These are phyloP conservation scores for Tuta absoluta DNA, from an alignment of 2,888 invertebrate species.

Conservation along the genomic window DNA sequence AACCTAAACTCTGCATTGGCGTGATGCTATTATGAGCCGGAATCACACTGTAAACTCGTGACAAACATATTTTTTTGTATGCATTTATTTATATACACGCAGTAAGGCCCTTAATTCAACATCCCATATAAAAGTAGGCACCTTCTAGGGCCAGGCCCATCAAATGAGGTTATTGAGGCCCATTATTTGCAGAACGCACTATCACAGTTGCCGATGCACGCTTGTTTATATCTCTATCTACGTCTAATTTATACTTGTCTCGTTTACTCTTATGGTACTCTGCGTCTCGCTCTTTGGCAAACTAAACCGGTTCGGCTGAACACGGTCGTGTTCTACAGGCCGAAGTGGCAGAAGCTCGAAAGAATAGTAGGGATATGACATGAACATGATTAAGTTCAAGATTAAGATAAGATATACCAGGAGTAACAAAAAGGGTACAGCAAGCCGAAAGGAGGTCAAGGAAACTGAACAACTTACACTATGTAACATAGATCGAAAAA, in stretches of 20 bases:
- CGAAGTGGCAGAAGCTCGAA: conserved; percentile 40
- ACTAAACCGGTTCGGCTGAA: conserved; percentile 59
- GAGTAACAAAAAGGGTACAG: too few relatives aligned
- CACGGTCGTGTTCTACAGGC: conserved; percentile 45
- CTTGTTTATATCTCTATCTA: conserved; percentile 62
- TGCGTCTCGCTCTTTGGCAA: conserved; percentile 46
- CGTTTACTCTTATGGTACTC: conserved; percentile 40
- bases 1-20: too few relatives aligned
- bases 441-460: too few relatives aligned
- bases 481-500: too few relatives aligned
- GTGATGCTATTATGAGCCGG: too few relatives aligned
- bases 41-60: too few relatives aligned
- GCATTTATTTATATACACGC: too few relatives aligned
- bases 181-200: conserved; percentile 31
- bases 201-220: conserved; percentile 28
- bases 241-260: conserved; percentile 44
- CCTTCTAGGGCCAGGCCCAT: neutral
- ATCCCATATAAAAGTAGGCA: neutral
- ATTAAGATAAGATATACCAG: too few relatives aligned
- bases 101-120: too few relatives aligned
- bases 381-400: neutral
- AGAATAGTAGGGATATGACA: conserved; percentile 50
- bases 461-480: too few relatives aligned
- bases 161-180: conserved; percentile 3
- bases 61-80: too few relatives aligned